Evolutionary conservation across 2,113 vertebrate species (phyloP).

Genomic region (Lophotis ruficrista): DNA sequence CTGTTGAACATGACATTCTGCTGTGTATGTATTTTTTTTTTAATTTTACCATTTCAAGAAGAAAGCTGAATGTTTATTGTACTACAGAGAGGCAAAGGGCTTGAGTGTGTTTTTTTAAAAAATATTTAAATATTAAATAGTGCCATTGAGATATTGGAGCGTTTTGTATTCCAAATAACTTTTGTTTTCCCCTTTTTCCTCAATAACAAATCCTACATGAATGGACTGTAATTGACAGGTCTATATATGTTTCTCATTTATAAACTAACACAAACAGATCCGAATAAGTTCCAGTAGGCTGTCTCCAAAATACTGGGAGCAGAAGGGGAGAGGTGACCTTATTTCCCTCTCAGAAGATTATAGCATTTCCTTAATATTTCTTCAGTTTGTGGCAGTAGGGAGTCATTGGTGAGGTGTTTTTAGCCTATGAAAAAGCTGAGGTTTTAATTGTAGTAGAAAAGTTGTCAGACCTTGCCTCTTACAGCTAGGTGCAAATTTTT

Average conservation of each 20-base stretch:
- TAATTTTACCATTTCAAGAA: not conserved
- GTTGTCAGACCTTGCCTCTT: not conserved
- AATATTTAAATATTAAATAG: not conserved
- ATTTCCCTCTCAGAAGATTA: not conserved
- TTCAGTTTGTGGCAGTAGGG: not conserved
- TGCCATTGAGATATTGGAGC: not conserved
- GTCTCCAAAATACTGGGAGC: not conserved
- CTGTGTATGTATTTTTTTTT: not conserved
- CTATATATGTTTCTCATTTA: not conserved
- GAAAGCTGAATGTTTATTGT: not conserved
- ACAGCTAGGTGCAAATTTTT: not conserved
- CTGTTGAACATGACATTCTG: not conserved
- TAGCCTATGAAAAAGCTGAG: not conserved
- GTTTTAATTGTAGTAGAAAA: not conserved
- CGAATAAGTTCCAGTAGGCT: not conserved
- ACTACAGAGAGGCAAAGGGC: not conserved
- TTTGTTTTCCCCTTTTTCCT: not conserved
- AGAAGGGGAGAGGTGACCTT: not conserved
- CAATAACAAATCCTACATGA: not conserved
- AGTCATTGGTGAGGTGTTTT: rapidly evolving
- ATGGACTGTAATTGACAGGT: not conserved
- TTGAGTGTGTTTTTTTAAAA: rapidly evolving
- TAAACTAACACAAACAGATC: not conserved
- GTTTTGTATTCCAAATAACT: not conserved
- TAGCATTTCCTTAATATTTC: not conserved